Conservation (phyloP, 2,888 invertebrate genomes). For the Tiliacea citrago region DNA sequence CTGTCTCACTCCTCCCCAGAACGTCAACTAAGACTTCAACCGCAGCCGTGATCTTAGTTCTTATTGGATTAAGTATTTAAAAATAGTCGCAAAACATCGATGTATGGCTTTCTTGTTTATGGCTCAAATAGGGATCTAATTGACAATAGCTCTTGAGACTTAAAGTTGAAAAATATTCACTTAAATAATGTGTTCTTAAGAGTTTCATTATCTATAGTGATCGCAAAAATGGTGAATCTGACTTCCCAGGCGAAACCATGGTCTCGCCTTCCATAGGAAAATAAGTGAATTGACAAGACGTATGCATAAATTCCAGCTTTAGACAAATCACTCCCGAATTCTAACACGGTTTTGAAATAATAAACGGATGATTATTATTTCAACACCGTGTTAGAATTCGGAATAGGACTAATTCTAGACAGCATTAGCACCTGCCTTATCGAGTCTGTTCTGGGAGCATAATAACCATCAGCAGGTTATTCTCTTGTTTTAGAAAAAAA, state of each 20-base stretch:
- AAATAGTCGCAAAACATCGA: conserved; percentile 51
- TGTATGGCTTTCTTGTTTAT: conserved; percentile 62
- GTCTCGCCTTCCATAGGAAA: neutral
- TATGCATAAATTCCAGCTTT: neutral
- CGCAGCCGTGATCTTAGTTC: conserved; percentile 57
- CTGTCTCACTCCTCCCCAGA: conserved; percentile 22
- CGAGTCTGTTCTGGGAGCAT: neutral
- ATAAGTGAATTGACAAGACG: neutral
- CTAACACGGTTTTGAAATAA: neutral
- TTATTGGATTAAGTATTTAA: conserved; percentile 67
- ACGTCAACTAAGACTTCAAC: conserved; percentile 42
- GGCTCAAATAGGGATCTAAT: conserved; percentile 16
- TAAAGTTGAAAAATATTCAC: conserved; percentile 7
- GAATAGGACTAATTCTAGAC: neutral
- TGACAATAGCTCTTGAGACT: conserved; percentile 13
- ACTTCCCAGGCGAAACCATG: neutral
- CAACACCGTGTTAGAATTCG: too few relatives aligned
- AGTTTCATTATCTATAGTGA: neutral
- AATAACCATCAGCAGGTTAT: neutral
- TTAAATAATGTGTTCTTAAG: neutral
- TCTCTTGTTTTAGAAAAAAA: conserved; percentile 9
- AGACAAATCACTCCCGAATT: neutral
- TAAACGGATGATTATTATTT: too few relatives aligned
- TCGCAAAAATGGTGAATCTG: neutral
- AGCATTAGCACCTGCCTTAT: neutral